A percentile compares a stretch with the other conserved stretches of the same genome.
These are phyloP conservation scores for Melolontha melolontha DNA, from an alignment of 2,888 invertebrate species.

Conservation along the genomic window DNA sequence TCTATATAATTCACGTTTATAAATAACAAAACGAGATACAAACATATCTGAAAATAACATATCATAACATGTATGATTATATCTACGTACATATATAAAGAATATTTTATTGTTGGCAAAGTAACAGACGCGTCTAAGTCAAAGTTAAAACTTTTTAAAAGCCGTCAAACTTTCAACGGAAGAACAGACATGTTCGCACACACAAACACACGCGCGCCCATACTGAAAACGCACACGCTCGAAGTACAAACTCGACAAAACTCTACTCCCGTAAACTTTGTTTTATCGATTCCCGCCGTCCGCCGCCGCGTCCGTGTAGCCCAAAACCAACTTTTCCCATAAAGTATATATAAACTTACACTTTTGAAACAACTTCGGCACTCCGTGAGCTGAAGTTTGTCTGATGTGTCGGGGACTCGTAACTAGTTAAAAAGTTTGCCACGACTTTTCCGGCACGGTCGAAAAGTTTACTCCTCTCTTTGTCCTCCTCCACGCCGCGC, in stretches of 20 bases:
- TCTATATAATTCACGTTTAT: too few species aligned
- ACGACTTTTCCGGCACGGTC: constrained; percentile 49
- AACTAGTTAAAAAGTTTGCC: constrained; percentile 64
- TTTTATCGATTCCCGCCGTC: constrained; percentile 44
- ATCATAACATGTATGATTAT: too few species aligned
- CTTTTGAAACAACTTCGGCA: constrained; percentile 66
- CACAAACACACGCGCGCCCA: constrained; percentile 22
- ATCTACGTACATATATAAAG: neutral
- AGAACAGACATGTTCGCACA: constrained; percentile 23
- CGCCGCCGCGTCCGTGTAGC: constrained; percentile 48
- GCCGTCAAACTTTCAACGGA: constrained; percentile 23
- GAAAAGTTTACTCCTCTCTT: constrained; percentile 33
- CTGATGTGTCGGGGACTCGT: constrained; percentile 59
- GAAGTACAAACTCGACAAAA: constrained; percentile 36
- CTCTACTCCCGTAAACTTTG: constrained; percentile 47
- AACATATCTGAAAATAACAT: too few species aligned
- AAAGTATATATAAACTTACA: constrained; percentile 67
- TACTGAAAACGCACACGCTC: neutral
- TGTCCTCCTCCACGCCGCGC: constrained; percentile 43
- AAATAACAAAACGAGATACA: too few species aligned
- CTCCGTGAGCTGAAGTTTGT: constrained; percentile 51
- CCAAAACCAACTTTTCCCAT: constrained; percentile 66
- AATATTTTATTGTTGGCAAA: constrained; percentile 20
- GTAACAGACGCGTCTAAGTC: constrained; percentile 27
- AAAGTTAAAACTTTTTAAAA: constrained; percentile 30